phyloP scores from a whole-genome alignment of 1,140 invertebrate species.

The Cecropterus lyciades region DNA sequence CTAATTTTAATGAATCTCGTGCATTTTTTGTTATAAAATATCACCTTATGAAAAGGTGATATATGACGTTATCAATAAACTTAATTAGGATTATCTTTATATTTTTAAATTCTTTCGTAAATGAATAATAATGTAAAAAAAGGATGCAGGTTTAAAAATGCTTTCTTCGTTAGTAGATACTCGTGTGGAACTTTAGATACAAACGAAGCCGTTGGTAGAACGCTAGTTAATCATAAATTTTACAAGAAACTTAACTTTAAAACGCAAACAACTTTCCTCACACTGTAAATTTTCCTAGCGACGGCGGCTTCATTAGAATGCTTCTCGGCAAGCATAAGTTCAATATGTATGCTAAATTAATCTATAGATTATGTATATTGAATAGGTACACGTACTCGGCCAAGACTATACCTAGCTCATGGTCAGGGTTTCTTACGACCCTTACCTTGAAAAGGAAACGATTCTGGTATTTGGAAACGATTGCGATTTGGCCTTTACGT shows the following conservation, averaged over 20 bases:
- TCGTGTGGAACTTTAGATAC: too few relatives aligned
- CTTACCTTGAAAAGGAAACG: constrained; percentile 25
- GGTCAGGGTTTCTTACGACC: constrained; percentile 28
- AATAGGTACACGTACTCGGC: constrained; percentile 14
- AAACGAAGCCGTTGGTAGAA: too few relatives aligned
- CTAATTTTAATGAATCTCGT: neutral
- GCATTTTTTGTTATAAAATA: too few relatives aligned
- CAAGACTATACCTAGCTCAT: constrained; percentile 22
- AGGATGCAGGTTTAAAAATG: too few relatives aligned
- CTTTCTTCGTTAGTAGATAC: too few relatives aligned
- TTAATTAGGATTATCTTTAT: too few relatives aligned
- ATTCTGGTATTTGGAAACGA: constrained; percentile 28
- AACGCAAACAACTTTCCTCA: constrained; percentile 16
- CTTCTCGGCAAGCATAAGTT: constrained; percentile 12
- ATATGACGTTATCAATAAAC: too few relatives aligned
- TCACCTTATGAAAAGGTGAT: too few relatives aligned
- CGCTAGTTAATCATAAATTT: neutral
- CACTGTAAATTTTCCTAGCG: constrained; percentile 24
- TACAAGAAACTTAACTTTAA: constrained; percentile 10
- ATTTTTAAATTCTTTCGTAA: too few relatives aligned
- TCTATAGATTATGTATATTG: constrained; percentile 27
- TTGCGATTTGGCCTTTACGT: constrained; percentile 20
- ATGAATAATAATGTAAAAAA: too few relatives aligned
- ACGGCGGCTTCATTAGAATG: constrained; percentile 25
- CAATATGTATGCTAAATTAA: constrained; percentile 34